Conservation (phyloP, 2,888 invertebrate genomes). For the Tridacna gigas region DNA sequence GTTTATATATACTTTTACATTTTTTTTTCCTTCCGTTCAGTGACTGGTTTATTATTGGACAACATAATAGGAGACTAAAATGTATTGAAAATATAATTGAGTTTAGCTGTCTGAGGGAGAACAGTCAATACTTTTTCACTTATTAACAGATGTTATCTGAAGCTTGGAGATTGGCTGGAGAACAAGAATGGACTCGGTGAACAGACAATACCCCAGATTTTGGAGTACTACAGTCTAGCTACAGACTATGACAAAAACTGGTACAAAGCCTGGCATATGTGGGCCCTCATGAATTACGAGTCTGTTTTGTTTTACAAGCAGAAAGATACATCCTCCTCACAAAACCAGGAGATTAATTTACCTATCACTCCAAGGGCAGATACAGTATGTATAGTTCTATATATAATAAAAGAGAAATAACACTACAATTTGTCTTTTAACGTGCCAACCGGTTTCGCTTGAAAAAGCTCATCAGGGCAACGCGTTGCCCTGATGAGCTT, state of each 20-base stretch:
- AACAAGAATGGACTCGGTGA: constrained; percentile 93
- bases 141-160: constrained; percentile 92
- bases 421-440: too few species aligned
- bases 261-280: constrained; percentile 97
- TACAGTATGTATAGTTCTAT: constrained; percentile 65
- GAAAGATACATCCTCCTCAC: constrained; percentile 67
- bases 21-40: too few species aligned
- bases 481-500: too few species aligned
- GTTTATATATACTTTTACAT: too few species aligned
- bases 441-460: too few species aligned
- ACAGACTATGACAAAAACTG: constrained; percentile 94
- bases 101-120: too few species aligned
- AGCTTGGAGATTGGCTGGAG: constrained; percentile 98
- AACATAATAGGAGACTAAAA: too few species aligned
- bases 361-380: constrained; percentile 72
- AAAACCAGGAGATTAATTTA: constrained; percentile 57
- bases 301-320: constrained; percentile 91
- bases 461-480: too few species aligned
- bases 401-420: too few species aligned
- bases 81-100: too few species aligned
- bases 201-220: constrained; percentile 89
- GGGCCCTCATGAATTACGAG: constrained; percentile 99
- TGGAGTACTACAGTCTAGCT: constrained; percentile 91
- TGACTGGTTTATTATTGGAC: too few species aligned
- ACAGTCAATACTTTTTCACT: not conserved